Base-by-base conservation (phyloP, 2,888 invertebrate species). In the Sicus ferrugineus region DNA sequence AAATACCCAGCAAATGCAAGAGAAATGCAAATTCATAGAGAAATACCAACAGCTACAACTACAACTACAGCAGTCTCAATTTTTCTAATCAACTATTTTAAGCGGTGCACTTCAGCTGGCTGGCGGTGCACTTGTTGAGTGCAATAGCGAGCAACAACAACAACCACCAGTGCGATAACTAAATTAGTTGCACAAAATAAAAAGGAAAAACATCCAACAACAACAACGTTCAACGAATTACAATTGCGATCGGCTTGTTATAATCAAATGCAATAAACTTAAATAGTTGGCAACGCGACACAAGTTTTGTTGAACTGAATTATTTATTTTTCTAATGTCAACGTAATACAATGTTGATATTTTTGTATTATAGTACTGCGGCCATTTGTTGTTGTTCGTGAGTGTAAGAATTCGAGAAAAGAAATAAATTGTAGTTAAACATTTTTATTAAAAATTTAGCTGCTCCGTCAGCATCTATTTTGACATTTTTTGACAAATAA, bases 291-390 rank as follows among this genome's bases (percentile, higher is more conserved):
- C 50, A 28, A 19, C 23, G 52, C 52, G 50, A n/a, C 38, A 31
- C 64, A 61, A 61, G 61, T 42, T 61, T 52, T 34, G 30, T 31
- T 50, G 23, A 61, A 61, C 48, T 64, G 7, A 1, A 14, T 59
- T 6, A 63, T 59, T 59, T 31, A 34, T 59, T 34, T 59, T 31
- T 59, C 30, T 28, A 42, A 61, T 61, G 38, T 61, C 42, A 61
- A 61, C 9, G 61, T 9, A 21, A 38, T 34, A 21, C 23, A 42
- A 61, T 61, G 14, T 21, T 42, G 26, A 61, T 16, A 42, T 21
- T 31, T 63, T 50, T 63, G n/a, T n/a, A n/a, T n/a, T n/a, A n/a
- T n/a, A n/a, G n/a, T n/a, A n/a, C n/a, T n/a, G n/a, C n/a, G n/a
- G n/a, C n/a, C n/a, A n/a, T n/a, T n/a, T n/a, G n/a, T n/a, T n/a